Evolutionary conservation across 2,888 invertebrate species (phyloP).

Genomic region (Nycteola revayana): DNA sequence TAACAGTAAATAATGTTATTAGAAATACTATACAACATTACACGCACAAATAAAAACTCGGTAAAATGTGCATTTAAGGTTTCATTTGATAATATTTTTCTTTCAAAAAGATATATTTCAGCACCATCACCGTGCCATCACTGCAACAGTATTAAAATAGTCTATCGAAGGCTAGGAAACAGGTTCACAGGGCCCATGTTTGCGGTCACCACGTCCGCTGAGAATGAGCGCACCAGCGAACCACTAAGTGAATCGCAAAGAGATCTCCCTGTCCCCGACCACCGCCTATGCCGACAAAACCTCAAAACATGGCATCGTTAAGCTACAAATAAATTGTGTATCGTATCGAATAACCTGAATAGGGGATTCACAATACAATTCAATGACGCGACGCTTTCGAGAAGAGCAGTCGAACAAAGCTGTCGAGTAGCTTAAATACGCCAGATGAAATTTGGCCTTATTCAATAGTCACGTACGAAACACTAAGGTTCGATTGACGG

Average conservation of each 20-base stretch:
- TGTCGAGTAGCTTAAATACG: conserved; percentile 36
- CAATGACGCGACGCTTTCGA: conserved; percentile 55
- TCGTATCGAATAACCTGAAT: conserved; percentile 55
- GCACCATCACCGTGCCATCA: too few relatives aligned
- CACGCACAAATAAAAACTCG: too few relatives aligned
- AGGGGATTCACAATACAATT: conserved; percentile 54
- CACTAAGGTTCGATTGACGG: conserved; percentile 34
- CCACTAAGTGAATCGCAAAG: conserved; percentile 67
- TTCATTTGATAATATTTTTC: too few relatives aligned
- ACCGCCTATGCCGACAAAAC: conserved; percentile 35
- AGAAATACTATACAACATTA: too few relatives aligned
- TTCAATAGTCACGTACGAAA: conserved; percentile 65
- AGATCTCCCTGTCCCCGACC: conserved; percentile 3
- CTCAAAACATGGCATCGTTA: conserved; percentile 46
- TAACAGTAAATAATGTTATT: too few relatives aligned
- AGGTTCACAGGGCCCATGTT: conserved; percentile 62
- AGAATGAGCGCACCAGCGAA: conserved; percentile 56
- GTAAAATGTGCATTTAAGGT: too few relatives aligned
- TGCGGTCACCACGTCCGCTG: conserved; percentile 64
- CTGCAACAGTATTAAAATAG: conserved; percentile 33
- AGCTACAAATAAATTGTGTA: conserved; percentile 29
- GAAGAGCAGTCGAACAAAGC: conserved; percentile 50
- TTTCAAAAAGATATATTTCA: too few relatives aligned
- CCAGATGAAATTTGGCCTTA: conserved; percentile 38
- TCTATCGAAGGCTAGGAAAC: conserved; percentile 49